Evolutionary conservation across 2,888 invertebrate species (phyloP).

Genomic region (Thera britannica): DNA sequence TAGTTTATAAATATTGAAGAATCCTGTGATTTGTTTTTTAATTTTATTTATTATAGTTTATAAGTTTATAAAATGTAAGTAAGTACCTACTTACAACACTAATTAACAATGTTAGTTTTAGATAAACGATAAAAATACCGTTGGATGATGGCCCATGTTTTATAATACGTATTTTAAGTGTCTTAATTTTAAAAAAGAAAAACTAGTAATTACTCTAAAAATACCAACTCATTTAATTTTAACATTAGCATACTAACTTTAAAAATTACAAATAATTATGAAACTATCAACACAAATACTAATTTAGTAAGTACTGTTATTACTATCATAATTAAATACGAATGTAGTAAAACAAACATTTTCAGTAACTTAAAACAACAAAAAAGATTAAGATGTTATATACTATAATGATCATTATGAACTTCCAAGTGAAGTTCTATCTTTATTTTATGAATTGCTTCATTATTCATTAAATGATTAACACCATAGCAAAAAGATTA

Average conservation of each 20-base stretch:
- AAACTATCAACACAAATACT: no score
- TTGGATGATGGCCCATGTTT: constrained; percentile 20
- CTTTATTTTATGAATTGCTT: no score
- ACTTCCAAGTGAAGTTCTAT: no score
- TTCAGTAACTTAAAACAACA: no score
- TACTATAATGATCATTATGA: no score
- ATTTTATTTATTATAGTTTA: not conserved
- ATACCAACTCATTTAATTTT: not conserved
- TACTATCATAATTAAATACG: no score
- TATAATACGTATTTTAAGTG: constrained; percentile 9
- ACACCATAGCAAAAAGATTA: no score
- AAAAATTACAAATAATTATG: no score
- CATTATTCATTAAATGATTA: no score
- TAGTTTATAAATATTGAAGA: not conserved
- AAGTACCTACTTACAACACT: not conserved
- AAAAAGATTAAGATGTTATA: no score
- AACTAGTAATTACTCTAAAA: not conserved
- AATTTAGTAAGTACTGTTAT: no score
- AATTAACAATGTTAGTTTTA: constrained; percentile 1
- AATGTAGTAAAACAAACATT: no score
- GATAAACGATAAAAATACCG: constrained; percentile 2
- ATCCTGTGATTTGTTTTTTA: not conserved
- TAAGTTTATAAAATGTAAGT: not conserved
- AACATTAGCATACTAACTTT: not conserved
- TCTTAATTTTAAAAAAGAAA: not conserved